Evolutionary conservation across 2,797 vertebrate species (phyloP).

Genomic region (Cyclopterus lumpus): DNA sequence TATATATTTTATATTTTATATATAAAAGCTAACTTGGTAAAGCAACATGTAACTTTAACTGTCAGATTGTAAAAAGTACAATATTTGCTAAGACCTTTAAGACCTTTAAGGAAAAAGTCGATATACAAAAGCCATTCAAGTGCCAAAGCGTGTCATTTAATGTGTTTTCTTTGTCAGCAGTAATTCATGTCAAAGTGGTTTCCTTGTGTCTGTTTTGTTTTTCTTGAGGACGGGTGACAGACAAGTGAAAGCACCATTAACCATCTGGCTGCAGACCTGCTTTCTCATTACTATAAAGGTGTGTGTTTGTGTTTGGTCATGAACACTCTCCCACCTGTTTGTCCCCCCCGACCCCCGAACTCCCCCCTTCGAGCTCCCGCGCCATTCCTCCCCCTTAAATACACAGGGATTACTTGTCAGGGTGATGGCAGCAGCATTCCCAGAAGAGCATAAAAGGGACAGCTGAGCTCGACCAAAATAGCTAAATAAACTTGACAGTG

Average conservation of each 20-base stretch:
- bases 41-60: neutral
- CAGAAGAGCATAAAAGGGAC: constrained; percentile 67
- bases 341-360: neutral
- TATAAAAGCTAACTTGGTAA: neutral
- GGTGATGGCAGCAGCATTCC: constrained; percentile 63
- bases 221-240: neutral
- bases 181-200: neutral
- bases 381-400: constrained; percentile 41
- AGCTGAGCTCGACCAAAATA: constrained; percentile 82
- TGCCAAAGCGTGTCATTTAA: neutral
- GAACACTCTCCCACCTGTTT: constrained; percentile 61
- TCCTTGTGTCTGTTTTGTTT: neutral
- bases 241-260: constrained; percentile 37
- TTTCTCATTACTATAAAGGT: constrained; percentile 61
- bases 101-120: neutral
- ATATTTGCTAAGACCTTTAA: neutral
- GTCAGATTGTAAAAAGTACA: neutral
- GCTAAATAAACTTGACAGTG: constrained; percentile 73
- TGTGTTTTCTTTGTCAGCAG: neutral
- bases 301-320: constrained; percentile 42
- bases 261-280: constrained; percentile 28
- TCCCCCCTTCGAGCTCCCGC: neutral
- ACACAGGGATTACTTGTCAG: constrained; percentile 65
- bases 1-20: neutral
- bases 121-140: neutral